These are phyloP conservation scores for Hermatobates lingyangjiaoensis DNA, from an alignment of 1,140 invertebrate species.

Conservation along the genomic window DNA sequence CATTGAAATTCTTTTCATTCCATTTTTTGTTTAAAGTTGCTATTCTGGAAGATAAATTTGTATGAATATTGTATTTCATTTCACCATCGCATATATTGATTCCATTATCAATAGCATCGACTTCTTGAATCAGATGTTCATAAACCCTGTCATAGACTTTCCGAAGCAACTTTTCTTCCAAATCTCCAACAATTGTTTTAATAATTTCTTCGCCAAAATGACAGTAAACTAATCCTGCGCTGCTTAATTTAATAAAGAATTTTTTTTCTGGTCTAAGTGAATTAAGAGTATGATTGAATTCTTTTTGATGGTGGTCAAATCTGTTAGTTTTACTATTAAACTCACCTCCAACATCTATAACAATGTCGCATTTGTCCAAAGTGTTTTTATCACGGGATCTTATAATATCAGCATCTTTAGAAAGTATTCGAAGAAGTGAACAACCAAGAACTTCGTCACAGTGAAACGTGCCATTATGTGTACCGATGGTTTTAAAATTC, in stretches of 20 bases:
- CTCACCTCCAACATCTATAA: conserved; percentile 87
- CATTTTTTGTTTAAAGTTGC: conserved; percentile 64
- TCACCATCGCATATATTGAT: conserved; percentile 57
- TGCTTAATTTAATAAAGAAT: conserved; percentile 62
- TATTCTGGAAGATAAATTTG: conserved; percentile 58
- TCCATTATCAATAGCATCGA: conserved; percentile 95
- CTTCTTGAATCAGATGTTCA: conserved; percentile 74
- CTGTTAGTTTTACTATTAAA: conserved; percentile 57
- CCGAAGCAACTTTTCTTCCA: conserved; percentile 23
- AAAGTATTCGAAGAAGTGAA: conserved; percentile 71
- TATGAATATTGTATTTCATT: conserved; percentile 49
- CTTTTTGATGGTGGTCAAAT: conserved; percentile 92
- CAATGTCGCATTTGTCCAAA: conserved; percentile 73
- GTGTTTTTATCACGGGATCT: conserved; percentile 44
- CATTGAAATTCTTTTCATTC: conserved; percentile 40
- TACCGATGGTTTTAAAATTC: conserved; percentile 41
- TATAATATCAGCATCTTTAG: conserved; percentile 62
- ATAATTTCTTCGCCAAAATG: conserved; percentile 78
- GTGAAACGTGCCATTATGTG: conserved; percentile 71
- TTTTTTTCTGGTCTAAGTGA: conserved; percentile 32
- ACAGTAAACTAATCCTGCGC: conserved; percentile 83
- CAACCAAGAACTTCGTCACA: conserved; percentile 92
- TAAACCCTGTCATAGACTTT: conserved; percentile 46
- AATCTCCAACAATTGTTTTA: conserved; percentile 28
- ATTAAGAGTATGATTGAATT: conserved; percentile 40